These are phyloP conservation scores for Malurus cyaneus DNA, from an alignment of 2,113 vertebrate genomes.

Conservation along the genomic window DNA sequence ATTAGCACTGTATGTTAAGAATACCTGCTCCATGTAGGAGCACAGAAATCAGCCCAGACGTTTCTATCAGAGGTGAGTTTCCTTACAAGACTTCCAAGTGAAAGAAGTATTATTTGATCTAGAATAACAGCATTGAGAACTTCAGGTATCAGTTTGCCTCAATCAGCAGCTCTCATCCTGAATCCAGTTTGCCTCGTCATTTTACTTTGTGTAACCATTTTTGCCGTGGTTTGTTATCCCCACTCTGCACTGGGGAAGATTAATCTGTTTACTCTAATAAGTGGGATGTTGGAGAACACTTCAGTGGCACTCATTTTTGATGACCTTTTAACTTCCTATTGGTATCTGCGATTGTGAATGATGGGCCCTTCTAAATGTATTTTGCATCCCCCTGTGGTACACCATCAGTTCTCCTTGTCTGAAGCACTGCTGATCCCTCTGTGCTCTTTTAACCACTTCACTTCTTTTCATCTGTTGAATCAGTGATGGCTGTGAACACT, in stretches of 20 bases:
- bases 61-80: constrained; percentile 97
- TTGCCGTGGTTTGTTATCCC: neutral
- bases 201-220: neutral
- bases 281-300: neutral
- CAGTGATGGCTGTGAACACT: neutral
- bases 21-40: constrained; percentile 98
- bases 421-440: neutral
- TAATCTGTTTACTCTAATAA: neutral
- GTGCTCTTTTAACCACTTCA: neutral
- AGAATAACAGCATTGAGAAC: neutral
- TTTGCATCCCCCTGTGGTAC: neutral
- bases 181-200: neutral
- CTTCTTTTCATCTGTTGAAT: neutral
- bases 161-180: neutral
- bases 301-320: neutral
- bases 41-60: constrained; percentile 98
- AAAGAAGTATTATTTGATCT: neutral
- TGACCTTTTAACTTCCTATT: neutral
- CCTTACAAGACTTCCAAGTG: neutral
- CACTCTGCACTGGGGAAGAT: neutral
- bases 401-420: neutral
- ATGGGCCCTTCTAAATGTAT: neutral
- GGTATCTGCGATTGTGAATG: neutral
- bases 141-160: neutral
- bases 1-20: constrained; percentile 99